Evolutionary conservation across 2,888 invertebrate genomes (phyloP).

Genomic region (Ichneumoninae sp.): DNA sequence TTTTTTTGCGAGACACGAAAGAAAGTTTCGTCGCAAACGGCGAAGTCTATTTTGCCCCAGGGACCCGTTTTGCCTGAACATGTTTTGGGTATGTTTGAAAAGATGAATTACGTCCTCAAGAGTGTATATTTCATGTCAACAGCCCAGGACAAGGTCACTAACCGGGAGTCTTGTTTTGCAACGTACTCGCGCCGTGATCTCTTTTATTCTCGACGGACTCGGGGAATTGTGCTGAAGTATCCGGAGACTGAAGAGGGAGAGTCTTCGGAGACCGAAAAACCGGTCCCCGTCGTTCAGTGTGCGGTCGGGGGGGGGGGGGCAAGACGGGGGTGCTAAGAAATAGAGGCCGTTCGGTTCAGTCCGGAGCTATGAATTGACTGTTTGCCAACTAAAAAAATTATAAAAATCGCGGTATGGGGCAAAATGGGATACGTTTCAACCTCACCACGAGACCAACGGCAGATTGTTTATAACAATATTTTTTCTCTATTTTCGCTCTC

Average conservation of each 20-base stretch:
- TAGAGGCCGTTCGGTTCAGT: too few relatives aligned
- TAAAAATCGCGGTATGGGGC: not conserved
- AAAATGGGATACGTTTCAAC: not conserved
- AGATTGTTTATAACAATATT: not conserved
- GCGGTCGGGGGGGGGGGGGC: too few relatives aligned
- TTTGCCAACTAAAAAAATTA: not conserved
- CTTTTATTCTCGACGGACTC: not conserved
- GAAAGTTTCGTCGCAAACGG: too few relatives aligned
- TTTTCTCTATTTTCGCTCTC: not conserved
- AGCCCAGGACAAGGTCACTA: not conserved
- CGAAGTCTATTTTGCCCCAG: too few relatives aligned
- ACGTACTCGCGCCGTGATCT: constrained; percentile 8
- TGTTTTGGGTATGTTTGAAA: not conserved
- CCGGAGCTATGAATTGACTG: not conserved
- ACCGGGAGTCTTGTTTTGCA: not conserved
- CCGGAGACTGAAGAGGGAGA: constrained; percentile 22
- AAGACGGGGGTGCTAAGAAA: too few relatives aligned
- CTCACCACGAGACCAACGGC: too few relatives aligned
- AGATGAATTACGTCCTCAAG: not conserved
- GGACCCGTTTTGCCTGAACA: not conserved
- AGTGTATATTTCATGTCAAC: not conserved
- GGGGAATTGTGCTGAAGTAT: constrained; percentile 22
- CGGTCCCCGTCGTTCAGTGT: constrained; percentile 32
- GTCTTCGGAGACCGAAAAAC: constrained; percentile 47
- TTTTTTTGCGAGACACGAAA: not conserved